Percentiles rank a stretch among this genome's conserved stretches.
These are phyloP conservation scores for Morus bassanus DNA, from an alignment of 2,797 vertebrate species.

Conservation along the genomic window DNA sequence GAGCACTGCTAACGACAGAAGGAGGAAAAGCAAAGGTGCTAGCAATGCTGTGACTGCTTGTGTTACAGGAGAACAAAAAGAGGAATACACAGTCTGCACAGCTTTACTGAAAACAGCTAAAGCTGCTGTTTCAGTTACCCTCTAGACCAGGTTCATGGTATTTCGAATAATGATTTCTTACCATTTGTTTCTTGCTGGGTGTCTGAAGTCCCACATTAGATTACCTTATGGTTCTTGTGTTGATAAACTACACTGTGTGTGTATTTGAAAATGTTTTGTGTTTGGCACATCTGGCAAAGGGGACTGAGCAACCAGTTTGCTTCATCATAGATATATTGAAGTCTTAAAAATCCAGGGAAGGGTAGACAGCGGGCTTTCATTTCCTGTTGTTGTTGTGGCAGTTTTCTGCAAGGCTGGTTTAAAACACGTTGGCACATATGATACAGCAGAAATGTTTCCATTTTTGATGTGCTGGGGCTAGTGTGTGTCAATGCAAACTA, in stretches of 20 bases:
- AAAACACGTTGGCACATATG: neutral
- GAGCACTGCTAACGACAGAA: neutral
- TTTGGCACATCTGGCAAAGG: neutral
- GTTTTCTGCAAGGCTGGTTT: neutral
- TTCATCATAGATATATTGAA: neutral
- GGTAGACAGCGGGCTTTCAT: neutral
- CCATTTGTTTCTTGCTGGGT: neutral
- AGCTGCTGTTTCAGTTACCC: neutral
- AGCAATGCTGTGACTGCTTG: neutral
- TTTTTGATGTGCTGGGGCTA: neutral
- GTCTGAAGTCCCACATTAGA: neutral
- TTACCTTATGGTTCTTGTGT: neutral
- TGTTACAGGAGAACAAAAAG: neutral
- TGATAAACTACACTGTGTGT: neutral
- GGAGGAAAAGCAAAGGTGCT: neutral
- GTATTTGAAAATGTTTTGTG: neutral
- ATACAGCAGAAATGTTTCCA: neutral
- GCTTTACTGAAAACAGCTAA: neutral
- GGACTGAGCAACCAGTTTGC: neutral
- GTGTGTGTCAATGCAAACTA: neutral
- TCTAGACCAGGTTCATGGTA: neutral
- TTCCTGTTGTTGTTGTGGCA: neutral
- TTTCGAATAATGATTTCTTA: neutral
- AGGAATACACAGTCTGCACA: rapidly evolving
- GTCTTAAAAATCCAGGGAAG: neutral